phyloP scores from a whole-genome alignment of 2,113 vertebrate species.

The Glaucomys volans region DNA sequence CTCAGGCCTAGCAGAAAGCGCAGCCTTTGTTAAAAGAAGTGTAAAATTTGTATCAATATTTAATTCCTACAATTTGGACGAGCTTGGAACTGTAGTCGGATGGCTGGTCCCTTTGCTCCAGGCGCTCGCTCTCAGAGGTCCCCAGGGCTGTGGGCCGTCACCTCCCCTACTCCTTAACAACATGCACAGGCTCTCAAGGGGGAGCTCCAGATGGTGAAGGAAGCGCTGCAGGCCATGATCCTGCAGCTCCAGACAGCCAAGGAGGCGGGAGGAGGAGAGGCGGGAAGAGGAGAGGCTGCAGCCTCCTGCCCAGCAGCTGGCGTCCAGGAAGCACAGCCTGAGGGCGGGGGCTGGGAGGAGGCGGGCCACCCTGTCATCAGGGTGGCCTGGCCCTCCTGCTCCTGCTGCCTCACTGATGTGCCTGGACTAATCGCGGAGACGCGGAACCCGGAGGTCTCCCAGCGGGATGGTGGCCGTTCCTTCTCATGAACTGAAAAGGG shows the following conservation, averaged over 20 bases:
- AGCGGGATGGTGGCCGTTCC: not conserved
- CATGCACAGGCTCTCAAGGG: slow-evolving; percentile 90
- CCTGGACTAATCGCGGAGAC: slow-evolving; percentile 75
- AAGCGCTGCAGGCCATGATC: slow-evolving; percentile 87
- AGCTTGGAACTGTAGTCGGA: slow-evolving; percentile 88
- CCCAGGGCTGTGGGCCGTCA: slow-evolving; percentile 80
- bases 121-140: slow-evolving; percentile 82
- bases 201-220: slow-evolving; percentile 93
- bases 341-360: slow-evolving; percentile 59
- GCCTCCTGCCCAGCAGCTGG: slow-evolving; percentile 92
- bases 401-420: slow-evolving; percentile 65
- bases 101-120: slow-evolving; percentile 89
- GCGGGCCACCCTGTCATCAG: slow-evolving; percentile 38
- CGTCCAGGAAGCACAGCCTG: slow-evolving; percentile 82
- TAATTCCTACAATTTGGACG: slow-evolving; percentile 90
- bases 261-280: slow-evolving; percentile 87
- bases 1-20: slow-evolving; percentile 55
- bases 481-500: slow-evolving; percentile 65
- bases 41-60: slow-evolving; percentile 91
- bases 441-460: slow-evolving; percentile 71
- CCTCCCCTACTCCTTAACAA: slow-evolving; percentile 91
- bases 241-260: slow-evolving; percentile 90
- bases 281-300: slow-evolving; percentile 84
- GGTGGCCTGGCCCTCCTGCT: slow-evolving; percentile 22
- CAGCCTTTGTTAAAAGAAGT: slow-evolving; percentile 46